Base-by-base conservation (phyloP, 2,113 vertebrate genomes). In the Fulica atra region DNA sequence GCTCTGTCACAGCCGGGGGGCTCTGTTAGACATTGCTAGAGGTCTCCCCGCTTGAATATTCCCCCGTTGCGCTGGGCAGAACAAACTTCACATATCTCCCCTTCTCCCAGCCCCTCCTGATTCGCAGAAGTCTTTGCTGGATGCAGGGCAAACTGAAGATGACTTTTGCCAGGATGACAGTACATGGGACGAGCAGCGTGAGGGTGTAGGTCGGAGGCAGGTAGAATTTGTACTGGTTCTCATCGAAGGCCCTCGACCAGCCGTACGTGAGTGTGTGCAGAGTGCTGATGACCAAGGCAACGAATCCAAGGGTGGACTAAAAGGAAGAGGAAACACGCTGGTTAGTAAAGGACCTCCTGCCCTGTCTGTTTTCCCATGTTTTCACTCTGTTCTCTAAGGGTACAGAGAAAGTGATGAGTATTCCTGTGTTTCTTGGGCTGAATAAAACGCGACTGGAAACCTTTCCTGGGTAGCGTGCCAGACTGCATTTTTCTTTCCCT, bases 101-200 rank as follows among this genome's bases (percentile, higher is more conserved):
- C 80, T 95, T 98, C 96, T 99, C 99, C 99, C 99, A 99, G 95
- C 99, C 99, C 33, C 98, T 98, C 61, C 99, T 99, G 97, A 99
- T 99, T 59, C 79, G 93, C 76, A 72, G 5, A 56, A 99, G 99
- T 83, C 98, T 98, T 31, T 35, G 78, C 28, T 92, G 92, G 71
- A 98, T 13, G 93, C 99, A 99, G 64, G 99, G 99, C 77, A 99
- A 85, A 7, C 95, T 89, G 83, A 99, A 98, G 65, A 97, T 88
- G 84, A 97, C 79, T 83, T 98, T 99, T 59, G 98, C 98, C 80
- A 99, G 91, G 96, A 99, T 98, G 12, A 99, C 97, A 4, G 86
- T 40, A 7, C 98, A 95, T 4, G 99, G 99, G 16, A 99, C 97
- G 4, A 98, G 87, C 84, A 99, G 97, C 0, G 98, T 99, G 96